Percentiles rank a stretch among this genome's conserved stretches.
phyloP scores from a whole-genome alignment of 2,113 vertebrate genomes.

The Vireo altiloquus region DNA sequence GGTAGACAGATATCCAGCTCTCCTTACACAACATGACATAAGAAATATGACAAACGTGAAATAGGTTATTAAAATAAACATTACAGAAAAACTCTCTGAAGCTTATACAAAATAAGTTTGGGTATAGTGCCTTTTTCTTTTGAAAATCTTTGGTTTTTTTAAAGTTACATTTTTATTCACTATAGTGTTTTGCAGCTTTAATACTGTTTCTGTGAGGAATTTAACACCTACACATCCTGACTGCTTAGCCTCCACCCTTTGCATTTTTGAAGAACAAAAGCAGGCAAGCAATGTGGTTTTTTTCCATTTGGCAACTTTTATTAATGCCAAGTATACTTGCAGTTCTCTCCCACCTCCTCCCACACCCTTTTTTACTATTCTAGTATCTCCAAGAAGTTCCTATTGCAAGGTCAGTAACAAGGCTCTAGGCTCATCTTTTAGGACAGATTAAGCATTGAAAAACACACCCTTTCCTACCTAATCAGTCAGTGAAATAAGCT shows the following conservation, averaged over 20 bases:
- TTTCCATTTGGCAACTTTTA: slow-evolving; percentile 2
- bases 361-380: slow-evolving; percentile 29
- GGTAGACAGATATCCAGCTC: background rate
- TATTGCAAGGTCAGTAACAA: background rate
- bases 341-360: slow-evolving; percentile 31
- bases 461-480: background rate
- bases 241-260: background rate
- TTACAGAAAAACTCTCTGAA: background rate
- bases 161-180: background rate
- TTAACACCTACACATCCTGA: slow-evolving; percentile 3
- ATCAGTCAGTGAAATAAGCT: background rate
- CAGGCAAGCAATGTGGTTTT: background rate
- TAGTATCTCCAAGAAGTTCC: background rate
- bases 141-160: background rate
- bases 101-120: background rate
- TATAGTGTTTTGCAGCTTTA: background rate
- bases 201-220: background rate
- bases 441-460: background rate
- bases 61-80: background rate
- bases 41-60: no score
- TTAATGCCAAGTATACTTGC: background rate
- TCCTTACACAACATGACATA: accelerated
- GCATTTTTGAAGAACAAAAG: slow-evolving; percentile 6
- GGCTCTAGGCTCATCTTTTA: background rate
- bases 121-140: background rate